These are phyloP conservation scores for Leptestheria dahalacensis DNA, from an alignment of 1,140 invertebrate species.

Conservation along the genomic window DNA sequence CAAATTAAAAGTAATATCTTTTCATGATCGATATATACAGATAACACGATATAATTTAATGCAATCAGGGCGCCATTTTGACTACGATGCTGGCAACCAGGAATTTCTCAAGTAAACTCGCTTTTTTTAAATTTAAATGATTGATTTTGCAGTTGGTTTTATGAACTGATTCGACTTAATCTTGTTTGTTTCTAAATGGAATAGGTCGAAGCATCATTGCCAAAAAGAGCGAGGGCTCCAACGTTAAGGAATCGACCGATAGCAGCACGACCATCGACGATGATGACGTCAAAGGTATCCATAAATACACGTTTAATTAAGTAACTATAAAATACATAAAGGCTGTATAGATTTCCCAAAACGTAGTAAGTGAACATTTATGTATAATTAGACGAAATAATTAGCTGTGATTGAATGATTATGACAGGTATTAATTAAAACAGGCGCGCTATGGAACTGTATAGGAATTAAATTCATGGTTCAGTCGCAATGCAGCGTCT, in stretches of 20 bases:
- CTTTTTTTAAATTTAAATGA: constrained; percentile 22
- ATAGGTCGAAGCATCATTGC: constrained; percentile 70
- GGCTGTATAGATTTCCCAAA: too few relatives aligned
- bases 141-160: too few relatives aligned
- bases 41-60: neutral
- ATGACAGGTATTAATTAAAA: too few relatives aligned
- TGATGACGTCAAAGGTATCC: constrained; percentile 74
- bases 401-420: too few relatives aligned
- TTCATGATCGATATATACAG: constrained; percentile 3
- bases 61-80: constrained; percentile 81
- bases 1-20: constrained; percentile 73
- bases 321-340: too few relatives aligned
- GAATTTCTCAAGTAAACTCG: constrained; percentile 96
- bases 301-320: constrained; percentile 7
- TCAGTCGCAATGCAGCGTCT: too few relatives aligned
- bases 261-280: constrained; percentile 82
- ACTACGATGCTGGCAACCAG: constrained; percentile 99
- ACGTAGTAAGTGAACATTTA: too few relatives aligned
- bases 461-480: too few relatives aligned
- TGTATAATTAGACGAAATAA: too few relatives aligned
- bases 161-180: too few relatives aligned
- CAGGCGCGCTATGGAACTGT: too few relatives aligned
- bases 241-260: constrained; percentile 89
- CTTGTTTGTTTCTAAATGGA: neutral
- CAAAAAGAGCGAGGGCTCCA: constrained; percentile 83